These are phyloP conservation scores for Ridgeia piscesae DNA, from an alignment of 1,140 invertebrate genomes.

Conservation along the genomic window DNA sequence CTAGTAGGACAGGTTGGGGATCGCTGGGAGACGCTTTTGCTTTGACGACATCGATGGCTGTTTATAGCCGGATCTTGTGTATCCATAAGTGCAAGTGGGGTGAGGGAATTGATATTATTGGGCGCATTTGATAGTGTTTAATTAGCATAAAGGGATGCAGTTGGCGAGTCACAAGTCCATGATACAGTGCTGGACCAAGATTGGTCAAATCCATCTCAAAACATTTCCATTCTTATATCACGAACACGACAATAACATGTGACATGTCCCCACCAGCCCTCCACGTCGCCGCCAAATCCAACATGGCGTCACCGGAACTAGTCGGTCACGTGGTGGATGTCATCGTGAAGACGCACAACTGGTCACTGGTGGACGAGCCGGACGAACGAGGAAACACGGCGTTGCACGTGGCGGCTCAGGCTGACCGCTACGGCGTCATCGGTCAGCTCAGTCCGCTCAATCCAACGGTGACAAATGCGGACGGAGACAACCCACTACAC, in stretches of 20 bases:
- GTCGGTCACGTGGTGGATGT: conserved; percentile 20
- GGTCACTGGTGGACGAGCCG: conserved; percentile 29
- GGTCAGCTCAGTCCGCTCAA: conserved; percentile 23
- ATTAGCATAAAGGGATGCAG: too few relatives aligned
- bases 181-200: too few relatives aligned
- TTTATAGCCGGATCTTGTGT: too few relatives aligned
- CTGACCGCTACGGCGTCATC: conserved; percentile 19
- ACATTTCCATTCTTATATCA: neutral
- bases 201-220: too few relatives aligned
- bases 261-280: conserved; percentile 18
- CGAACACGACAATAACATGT: too few relatives aligned
- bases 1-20: too few relatives aligned
- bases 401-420: conserved; percentile 28
- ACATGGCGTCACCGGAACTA: conserved; percentile 16
- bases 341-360: conserved; percentile 29
- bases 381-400: conserved; percentile 29
- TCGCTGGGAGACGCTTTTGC: too few relatives aligned
- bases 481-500: conserved; percentile 31
- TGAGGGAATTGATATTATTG: too few relatives aligned
- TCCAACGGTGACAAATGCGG: conserved; percentile 23
- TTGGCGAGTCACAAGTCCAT: too few relatives aligned
- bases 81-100: too few relatives aligned
- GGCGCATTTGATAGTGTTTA: too few relatives aligned
- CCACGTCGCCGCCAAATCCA: conserved; percentile 25
- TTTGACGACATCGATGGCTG: too few relatives aligned